Base-by-base conservation (phyloP, 2,113 vertebrate species). In the Dipodomys merriami region DNA sequence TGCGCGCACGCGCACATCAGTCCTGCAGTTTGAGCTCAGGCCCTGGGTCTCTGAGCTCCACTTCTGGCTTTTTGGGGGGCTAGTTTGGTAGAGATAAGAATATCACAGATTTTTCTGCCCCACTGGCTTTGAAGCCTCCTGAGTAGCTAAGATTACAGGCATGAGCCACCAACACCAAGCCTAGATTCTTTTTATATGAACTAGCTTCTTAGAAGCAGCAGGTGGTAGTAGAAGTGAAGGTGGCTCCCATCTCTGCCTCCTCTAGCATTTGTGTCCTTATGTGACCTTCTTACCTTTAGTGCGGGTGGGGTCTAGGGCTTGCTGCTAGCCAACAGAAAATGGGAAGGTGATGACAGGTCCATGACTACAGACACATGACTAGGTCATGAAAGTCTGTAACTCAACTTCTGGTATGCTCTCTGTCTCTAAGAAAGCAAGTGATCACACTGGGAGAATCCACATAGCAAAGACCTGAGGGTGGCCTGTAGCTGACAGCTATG, bases 181-280 rank as follows among this genome's bases (percentile, higher is more conserved):
- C 53, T 57, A 57, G 53, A 67, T 62, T 7, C 15, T 91, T 87
- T 85, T 20, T 78, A 91, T 15, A 30, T 64, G 35, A 8, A 3
- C 22, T 87, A 92, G 67, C 67, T 69, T 94, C 86, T 77, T 67
- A 8, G 20, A 78, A 94, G 33, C 39, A 89, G 35, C 15, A 46
- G 71, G 39, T 33, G 2, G 30, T 16, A 53, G 30, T 23, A 85
- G 7, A 79, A 33, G 64, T 65, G 57, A 33, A 27, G 11, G 2
- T 49, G 2, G 1, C 13, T 25, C 25, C 22, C 19, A 19, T 6
- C 73, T 80, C 77, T 23, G 27, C 29, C 20, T 62, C 60, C 10
- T 49, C 30, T 68, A 9, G 8, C 65, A 20, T 33, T 53, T 10
- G 8, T 13, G 46, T 33, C n/a, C 22, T 64, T 18, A 3, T 33